Evolutionary conservation across 2,888 invertebrate genomes (phyloP).

Genomic region (Diarsia rubi): DNA sequence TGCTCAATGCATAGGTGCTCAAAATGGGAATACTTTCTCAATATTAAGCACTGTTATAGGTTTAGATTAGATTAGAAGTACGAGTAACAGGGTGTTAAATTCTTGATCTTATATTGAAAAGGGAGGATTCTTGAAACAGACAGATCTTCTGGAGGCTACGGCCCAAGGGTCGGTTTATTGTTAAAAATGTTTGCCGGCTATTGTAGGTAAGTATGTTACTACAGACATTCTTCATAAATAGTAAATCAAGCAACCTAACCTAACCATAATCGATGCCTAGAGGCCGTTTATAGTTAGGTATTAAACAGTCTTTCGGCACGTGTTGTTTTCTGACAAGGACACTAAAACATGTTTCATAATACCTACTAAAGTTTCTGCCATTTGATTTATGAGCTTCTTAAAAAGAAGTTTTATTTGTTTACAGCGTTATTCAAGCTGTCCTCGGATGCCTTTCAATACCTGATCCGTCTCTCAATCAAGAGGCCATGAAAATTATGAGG

Average conservation of each 20-base stretch:
- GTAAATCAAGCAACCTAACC: background rate
- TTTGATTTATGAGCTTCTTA: background rate
- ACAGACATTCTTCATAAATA: conserved; percentile 1
- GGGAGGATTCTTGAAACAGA: background rate
- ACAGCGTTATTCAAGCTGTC: conserved; percentile 94
- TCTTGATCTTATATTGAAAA: background rate
- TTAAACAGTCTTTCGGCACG: conserved; percentile 23
- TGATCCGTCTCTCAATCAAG: conserved; percentile 93
- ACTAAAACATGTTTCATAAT: conserved; percentile 22
- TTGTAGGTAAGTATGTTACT: background rate
- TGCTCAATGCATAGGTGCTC: too few species aligned
- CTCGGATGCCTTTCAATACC: conserved; percentile 93
- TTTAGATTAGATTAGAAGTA: background rate
- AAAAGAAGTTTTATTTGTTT: conserved; percentile 37
- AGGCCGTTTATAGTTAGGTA: conserved; percentile 1
- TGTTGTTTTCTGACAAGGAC: conserved; percentile 35
- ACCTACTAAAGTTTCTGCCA: conserved; percentile 10
- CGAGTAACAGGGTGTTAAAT: background rate
- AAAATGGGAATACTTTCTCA: too few species aligned
- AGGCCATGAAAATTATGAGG: conserved; percentile 93
- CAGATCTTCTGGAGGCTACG: background rate
- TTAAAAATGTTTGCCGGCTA: background rate
- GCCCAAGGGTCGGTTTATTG: background rate
- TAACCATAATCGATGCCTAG: too few species aligned
- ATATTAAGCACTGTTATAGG: background rate